Evolutionary conservation across 1,140 invertebrate genomes (phyloP).

Genomic region (Drosophila burlai): DNA sequence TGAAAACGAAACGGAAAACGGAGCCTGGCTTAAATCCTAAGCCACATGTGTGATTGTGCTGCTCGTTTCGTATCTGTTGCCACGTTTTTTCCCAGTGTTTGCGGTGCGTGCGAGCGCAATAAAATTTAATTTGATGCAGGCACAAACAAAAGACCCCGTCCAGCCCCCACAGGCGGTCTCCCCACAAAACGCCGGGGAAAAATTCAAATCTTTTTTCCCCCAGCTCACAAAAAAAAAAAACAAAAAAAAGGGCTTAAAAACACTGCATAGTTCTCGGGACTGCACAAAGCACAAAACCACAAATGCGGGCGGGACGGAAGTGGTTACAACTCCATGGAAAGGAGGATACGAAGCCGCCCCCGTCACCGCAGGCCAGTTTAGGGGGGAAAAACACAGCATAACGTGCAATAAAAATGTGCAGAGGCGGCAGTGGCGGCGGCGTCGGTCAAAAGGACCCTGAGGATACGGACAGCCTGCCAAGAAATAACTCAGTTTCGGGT

Average conservation of each 20-base stretch:
- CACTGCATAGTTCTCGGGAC: constrained; percentile 72
- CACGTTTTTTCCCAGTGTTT: constrained; percentile 28
- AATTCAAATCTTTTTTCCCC: constrained; percentile 12
- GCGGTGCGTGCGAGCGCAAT: constrained; percentile 64
- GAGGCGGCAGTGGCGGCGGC: constrained; percentile 30
- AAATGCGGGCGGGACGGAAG: constrained; percentile 72
- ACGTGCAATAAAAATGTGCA: constrained; percentile 74
- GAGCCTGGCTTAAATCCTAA: constrained; percentile 50
- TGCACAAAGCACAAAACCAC: constrained; percentile 60
- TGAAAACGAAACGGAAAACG: constrained; percentile 12
- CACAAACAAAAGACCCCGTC: constrained; percentile 22
- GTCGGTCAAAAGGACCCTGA: constrained; percentile 30
- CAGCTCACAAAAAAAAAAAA: constrained; percentile 2
- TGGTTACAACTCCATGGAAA: constrained; percentile 60
- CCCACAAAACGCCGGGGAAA: constrained; percentile 2
- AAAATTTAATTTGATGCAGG: constrained; percentile 77
- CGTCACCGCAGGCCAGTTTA: constrained; percentile 41
- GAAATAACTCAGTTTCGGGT: constrained; percentile 32
- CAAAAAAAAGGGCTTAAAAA: constrained; percentile 38
- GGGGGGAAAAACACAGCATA: constrained; percentile 49
- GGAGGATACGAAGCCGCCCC: constrained; percentile 26
- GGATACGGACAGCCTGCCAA: constrained; percentile 25
- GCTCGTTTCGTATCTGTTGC: constrained; percentile 24
- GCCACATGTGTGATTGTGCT: constrained; percentile 47
- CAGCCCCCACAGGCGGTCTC: constrained; percentile 14